phyloP scores from a whole-genome alignment of 2,888 invertebrate genomes.

The Eristalinus sepulchralis region DNA sequence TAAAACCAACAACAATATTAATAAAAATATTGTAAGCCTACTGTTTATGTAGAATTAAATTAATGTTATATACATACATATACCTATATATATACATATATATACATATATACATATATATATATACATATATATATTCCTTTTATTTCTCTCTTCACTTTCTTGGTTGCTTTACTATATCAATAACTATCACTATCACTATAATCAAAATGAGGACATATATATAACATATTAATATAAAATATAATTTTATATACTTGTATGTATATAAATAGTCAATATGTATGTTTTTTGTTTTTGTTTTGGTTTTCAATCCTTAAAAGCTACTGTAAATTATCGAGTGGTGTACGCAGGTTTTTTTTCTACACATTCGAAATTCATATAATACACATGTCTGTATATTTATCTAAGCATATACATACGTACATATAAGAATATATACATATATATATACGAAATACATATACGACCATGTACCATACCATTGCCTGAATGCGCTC shows the following conservation, averaged over 20 bases:
- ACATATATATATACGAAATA: no score
- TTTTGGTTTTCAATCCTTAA: slow-evolving; percentile 6
- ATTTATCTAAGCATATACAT: slow-evolving; percentile 30
- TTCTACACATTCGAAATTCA: background rate
- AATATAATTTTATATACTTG: slow-evolving; percentile 61
- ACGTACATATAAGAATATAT: slow-evolving; percentile 24
- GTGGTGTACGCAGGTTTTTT: background rate
- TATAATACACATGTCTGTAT: background rate
- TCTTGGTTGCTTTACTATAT: slow-evolving; percentile 22
- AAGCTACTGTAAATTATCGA: background rate
- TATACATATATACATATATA: slow-evolving; percentile 25
- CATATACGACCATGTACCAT: slow-evolving; percentile 11
- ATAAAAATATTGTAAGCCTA: slow-evolving; percentile 58
- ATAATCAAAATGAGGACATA: slow-evolving; percentile 69
- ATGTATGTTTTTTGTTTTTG: slow-evolving; percentile 33
- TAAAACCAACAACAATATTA: slow-evolving; percentile 65
- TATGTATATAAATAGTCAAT: slow-evolving; percentile 65
- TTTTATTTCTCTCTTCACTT: no score
- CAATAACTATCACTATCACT: slow-evolving; percentile 58
- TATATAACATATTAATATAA: slow-evolving; percentile 61
- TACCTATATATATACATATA: slow-evolving; percentile 5
- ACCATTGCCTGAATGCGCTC: slow-evolving; percentile 18
- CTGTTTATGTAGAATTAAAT: slow-evolving; percentile 15
- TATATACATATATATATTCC: slow-evolving; percentile 30
- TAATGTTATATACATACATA: slow-evolving; percentile 20